A percentile compares a stretch with the other conserved stretches of the same genome.
Conservation (phyloP, 2,113 vertebrate species). For the Macheiramphus alcinus region DNA sequence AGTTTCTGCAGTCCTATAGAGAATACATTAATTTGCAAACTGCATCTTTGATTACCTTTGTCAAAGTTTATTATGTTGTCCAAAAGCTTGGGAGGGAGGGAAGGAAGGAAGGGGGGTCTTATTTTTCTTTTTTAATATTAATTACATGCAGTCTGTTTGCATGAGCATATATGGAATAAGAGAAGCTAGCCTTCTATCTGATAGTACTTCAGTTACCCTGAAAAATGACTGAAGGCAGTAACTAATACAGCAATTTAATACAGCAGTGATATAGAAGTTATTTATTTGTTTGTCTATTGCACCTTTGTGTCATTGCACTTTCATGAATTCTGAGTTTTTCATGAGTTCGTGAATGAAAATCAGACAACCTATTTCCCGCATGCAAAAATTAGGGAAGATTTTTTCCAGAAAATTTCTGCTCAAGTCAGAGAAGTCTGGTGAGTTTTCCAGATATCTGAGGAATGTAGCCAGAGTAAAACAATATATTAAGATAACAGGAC, state of each 20-base stretch:
- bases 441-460: neutral
- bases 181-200: neutral
- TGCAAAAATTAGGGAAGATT: neutral
- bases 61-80: neutral
- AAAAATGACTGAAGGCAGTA: neutral
- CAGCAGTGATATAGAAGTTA: neutral
- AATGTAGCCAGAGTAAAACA: neutral
- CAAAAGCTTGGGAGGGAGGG: neutral
- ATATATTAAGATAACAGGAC: neutral
- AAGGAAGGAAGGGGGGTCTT: neutral
- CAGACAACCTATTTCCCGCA: neutral
- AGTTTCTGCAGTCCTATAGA: neutral
- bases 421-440: neutral
- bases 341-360: neutral
- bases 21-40: neutral
- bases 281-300: neutral
- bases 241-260: neutral
- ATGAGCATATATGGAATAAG: neutral
- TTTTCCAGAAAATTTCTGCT: neutral
- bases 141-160: neutral
- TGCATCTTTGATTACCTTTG: neutral
- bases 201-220: neutral
- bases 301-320: neutral
- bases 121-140: neutral
- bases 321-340: neutral